phyloP scores from a whole-genome alignment of 1,140 invertebrate species.

The Physella acuta region DNA sequence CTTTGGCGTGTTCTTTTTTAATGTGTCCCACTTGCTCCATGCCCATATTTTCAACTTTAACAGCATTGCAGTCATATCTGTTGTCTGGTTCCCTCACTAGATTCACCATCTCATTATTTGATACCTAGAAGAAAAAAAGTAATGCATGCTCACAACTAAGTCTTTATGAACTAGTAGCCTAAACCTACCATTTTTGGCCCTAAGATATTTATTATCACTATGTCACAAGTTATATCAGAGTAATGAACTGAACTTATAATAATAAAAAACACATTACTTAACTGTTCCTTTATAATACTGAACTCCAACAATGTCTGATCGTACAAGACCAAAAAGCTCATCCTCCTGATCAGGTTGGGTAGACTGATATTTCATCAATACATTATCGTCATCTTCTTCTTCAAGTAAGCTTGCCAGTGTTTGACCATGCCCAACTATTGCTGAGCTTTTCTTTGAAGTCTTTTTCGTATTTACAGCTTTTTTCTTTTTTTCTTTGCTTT shows the following conservation, averaged over 20 bases:
- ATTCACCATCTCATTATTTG: constrained; percentile 3
- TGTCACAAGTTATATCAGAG: no score
- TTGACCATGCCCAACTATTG: no score
- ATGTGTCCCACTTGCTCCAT: background rate
- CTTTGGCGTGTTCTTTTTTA: background rate
- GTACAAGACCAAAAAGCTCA: background rate
- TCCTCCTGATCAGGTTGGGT: background rate
- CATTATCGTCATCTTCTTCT: background rate
- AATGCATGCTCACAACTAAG: no score
- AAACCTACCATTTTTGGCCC: no score
- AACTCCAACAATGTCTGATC: background rate
- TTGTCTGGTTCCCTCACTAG: background rate
- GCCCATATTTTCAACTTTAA: background rate
- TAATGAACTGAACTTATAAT: no score
- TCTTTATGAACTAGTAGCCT: no score
- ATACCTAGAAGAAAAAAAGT: no score
- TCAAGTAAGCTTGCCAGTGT: no score
- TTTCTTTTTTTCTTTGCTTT: no score
- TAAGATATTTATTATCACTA: no score
- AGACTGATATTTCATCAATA: background rate
- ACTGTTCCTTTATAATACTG: background rate
- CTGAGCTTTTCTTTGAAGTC: no score
- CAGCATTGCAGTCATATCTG: background rate
- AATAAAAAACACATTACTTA: background rate
- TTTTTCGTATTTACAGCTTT: no score